Conservation (phyloP, 1,140 invertebrate species). For the Oryctes rhinoceros region DNA sequence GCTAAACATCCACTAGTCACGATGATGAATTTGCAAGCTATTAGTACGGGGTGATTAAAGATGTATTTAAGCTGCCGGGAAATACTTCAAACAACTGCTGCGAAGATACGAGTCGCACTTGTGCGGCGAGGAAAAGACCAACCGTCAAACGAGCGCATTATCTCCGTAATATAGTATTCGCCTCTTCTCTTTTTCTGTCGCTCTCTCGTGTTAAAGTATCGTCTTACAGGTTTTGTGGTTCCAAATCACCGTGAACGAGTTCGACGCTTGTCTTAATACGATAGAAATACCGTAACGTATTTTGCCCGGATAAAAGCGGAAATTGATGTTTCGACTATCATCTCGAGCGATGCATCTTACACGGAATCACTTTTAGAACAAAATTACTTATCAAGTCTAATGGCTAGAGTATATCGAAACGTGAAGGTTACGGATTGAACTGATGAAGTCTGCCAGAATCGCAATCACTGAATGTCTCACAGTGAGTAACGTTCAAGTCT, state of each 20-base stretch:
- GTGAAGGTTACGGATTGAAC: background rate
- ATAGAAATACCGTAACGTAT: background rate
- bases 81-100: constrained; percentile 19
- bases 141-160: constrained; percentile 34
- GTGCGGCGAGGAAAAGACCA: constrained; percentile 25
- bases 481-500: too few relatives aligned
- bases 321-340: background rate
- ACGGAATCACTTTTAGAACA: background rate
- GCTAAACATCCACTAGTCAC: constrained; percentile 54
- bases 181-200: background rate
- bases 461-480: too few relatives aligned
- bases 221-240: constrained; percentile 24
- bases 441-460: too few relatives aligned
- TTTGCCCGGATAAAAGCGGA: background rate
- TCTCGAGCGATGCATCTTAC: background rate
- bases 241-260: background rate
- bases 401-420: background rate
- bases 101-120: background rate
- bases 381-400: background rate
- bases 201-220: constrained; percentile 1
- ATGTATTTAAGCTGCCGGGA: constrained; percentile 17
- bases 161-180: constrained; percentile 22
- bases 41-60: constrained; percentile 44
- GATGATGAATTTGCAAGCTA: constrained; percentile 53
- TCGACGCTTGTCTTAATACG: constrained; percentile 1